Conservation (phyloP, 2,113 vertebrate genomes). For the Leptosomus discolor region DNA sequence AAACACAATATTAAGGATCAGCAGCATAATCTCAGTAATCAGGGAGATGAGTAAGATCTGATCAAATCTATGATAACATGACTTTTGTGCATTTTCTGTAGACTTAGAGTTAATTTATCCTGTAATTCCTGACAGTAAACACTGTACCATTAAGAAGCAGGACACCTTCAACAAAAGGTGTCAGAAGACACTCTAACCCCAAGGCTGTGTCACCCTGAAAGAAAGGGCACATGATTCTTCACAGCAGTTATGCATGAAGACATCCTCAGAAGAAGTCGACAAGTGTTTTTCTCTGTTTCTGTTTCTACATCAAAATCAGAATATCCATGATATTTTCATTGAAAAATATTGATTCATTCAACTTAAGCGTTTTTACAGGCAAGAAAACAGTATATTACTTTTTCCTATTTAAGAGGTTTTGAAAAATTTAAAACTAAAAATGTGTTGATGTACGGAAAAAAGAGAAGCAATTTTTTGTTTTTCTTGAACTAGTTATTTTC, state of each 20-base stretch:
- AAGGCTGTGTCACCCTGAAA: neutral
- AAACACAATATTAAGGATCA: neutral
- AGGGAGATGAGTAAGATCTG: neutral
- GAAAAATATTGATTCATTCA: neutral
- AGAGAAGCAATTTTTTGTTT: neutral
- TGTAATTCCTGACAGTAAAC: neutral
- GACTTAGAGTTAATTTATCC: neutral
- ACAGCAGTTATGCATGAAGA: neutral
- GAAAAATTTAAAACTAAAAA: neutral
- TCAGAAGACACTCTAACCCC: neutral
- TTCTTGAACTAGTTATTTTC: neutral
- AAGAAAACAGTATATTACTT: neutral
- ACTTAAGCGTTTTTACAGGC: neutral
- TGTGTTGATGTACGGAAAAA: neutral
- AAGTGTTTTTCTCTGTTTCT: neutral
- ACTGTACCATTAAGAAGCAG: neutral
- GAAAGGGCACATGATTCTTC: neutral
- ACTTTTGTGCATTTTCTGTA: neutral
- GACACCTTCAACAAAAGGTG: neutral
- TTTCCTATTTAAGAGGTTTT: neutral
- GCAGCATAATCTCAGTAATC: neutral
- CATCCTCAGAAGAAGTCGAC: neutral
- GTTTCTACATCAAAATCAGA: neutral
- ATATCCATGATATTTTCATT: neutral
- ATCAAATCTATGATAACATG: neutral